Percentiles rank a stretch among this genome's conserved stretches.
Conservation (phyloP, 2,888 invertebrate genomes). For the Dromius quadrimaculatus region DNA sequence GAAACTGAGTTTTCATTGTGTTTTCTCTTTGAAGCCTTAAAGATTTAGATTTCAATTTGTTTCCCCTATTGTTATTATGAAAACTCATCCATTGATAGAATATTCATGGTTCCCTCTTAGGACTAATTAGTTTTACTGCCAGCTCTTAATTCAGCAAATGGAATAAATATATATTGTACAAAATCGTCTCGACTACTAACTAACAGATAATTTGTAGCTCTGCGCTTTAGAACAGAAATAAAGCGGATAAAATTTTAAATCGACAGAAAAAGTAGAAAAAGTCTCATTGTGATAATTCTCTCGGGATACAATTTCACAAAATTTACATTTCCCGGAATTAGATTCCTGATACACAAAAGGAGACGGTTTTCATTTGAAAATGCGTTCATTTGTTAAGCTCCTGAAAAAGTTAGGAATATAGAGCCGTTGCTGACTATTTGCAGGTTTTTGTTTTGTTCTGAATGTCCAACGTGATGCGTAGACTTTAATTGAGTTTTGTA, state of each 20-base stretch:
- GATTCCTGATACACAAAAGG: slow-evolving; percentile 51
- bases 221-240: slow-evolving; percentile 11
- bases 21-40: too few species aligned
- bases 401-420: too few species aligned
- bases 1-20: too few species aligned
- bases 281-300: slow-evolving; percentile 46
- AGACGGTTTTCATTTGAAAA: slow-evolving; percentile 50
- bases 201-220: slow-evolving; percentile 33
- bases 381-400: too few species aligned
- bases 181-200: slow-evolving; percentile 41
- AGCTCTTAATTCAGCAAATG: slow-evolving; percentile 43
- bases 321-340: slow-evolving; percentile 49
- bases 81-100: slow-evolving; percentile 34
- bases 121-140: slow-evolving; percentile 27
- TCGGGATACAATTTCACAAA: slow-evolving; percentile 44
- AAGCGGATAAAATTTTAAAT: slow-evolving; percentile 34
- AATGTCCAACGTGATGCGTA: too few species aligned
- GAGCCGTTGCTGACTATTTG: too few species aligned
- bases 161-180: slow-evolving; percentile 38
- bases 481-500: too few species aligned
- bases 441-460: too few species aligned
- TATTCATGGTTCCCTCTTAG: slow-evolving; percentile 41
- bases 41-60: too few species aligned
- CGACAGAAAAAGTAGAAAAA: slow-evolving; percentile 42
- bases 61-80: too few species aligned